A percentile compares a stretch with the other conserved stretches of the same genome.
These are phyloP conservation scores for Thaumatotibia leucotreta DNA, from an alignment of 1,140 invertebrate genomes.

Conservation along the genomic window DNA sequence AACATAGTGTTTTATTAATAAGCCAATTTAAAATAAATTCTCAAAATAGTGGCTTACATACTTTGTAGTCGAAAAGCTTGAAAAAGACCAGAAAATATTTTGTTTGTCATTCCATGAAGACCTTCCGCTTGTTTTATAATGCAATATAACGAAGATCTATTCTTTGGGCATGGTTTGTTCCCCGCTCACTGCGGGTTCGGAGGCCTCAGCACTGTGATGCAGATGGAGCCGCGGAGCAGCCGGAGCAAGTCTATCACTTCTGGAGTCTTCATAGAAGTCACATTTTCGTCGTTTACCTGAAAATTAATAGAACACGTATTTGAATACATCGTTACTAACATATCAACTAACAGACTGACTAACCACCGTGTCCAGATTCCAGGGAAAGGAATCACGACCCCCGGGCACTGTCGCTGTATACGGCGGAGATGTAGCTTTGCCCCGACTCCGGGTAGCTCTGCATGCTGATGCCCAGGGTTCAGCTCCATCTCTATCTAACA, in stretches of 20 bases:
- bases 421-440: too few species aligned
- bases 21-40: not conserved
- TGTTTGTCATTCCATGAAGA: not conserved
- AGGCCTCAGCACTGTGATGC: conserved; percentile 83
- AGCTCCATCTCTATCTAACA: too few species aligned
- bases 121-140: not conserved
- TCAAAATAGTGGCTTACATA: not conserved
- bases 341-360: too few species aligned
- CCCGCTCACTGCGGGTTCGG: conserved; percentile 42
- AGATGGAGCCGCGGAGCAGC: conserved; percentile 87
- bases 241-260: conserved; percentile 89
- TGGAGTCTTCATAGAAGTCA: conserved; percentile 85
- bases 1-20: not conserved
- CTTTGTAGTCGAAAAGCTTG: not conserved
- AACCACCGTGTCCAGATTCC: too few species aligned
- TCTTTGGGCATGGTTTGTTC: not conserved
- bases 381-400: too few species aligned
- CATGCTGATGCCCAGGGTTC: too few species aligned
- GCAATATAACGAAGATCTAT: not conserved
- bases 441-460: too few species aligned
- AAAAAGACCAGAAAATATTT: not conserved
- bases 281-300: conserved; percentile 91
- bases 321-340: not conserved
- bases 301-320: conserved; percentile 24
- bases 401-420: too few species aligned